These are phyloP conservation scores for Eulithis prunata DNA, from an alignment of 2,888 invertebrate genomes.

Conservation along the genomic window DNA sequence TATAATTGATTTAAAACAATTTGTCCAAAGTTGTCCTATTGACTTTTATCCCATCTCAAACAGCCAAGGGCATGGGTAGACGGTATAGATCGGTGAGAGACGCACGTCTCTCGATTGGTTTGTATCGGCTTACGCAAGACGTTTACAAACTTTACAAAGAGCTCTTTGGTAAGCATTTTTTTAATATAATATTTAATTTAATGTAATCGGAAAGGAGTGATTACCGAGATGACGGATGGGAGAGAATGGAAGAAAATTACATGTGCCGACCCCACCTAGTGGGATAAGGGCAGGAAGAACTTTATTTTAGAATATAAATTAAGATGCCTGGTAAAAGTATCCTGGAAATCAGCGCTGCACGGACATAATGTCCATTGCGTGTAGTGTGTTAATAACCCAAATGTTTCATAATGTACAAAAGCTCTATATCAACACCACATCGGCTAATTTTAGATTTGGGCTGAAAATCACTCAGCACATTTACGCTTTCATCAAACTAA, in stretches of 20 bases:
- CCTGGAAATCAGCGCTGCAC: no score
- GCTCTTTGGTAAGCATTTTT: no score
- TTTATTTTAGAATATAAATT: no score
- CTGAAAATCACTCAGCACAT: conserved; percentile 18
- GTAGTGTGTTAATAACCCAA: not conserved
- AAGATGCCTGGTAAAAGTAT: no score
- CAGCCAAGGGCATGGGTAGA: conserved; percentile 13
- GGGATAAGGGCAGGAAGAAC: no score
- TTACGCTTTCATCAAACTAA: conserved; percentile 25
- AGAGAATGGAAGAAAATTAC: no score
- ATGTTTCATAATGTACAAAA: conserved; percentile 5
- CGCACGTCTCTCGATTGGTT: conserved; percentile 3
- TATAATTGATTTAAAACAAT: conserved; percentile 13
- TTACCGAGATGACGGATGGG: no score
- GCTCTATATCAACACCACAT: not conserved
- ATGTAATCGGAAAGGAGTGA: no score
- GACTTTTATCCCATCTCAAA: conserved; percentile 15
- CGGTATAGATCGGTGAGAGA: conserved; percentile 5
- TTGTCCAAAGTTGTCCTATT: conserved; percentile 14
- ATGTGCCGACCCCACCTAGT: no score
- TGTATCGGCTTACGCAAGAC: conserved; percentile 6
- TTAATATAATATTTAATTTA: no score
- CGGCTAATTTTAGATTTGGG: conserved; percentile 1
- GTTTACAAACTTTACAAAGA: conserved; percentile 3
- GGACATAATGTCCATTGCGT: no score